Conservation (phyloP, 2,113 vertebrate genomes). For the Pantherophis guttatus region DNA sequence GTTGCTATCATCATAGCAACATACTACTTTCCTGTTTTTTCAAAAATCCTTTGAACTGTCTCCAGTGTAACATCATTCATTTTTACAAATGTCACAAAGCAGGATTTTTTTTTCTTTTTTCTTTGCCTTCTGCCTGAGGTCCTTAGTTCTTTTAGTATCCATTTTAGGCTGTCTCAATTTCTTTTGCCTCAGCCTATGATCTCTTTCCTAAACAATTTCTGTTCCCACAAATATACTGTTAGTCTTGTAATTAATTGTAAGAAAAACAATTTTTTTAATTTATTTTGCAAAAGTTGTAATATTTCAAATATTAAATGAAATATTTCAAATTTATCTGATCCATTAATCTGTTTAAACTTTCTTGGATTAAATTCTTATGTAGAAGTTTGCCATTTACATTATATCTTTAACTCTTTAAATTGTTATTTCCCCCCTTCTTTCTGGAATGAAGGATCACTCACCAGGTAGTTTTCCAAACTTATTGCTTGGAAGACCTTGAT, state of each 20-base stretch:
- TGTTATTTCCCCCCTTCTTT: neutral
- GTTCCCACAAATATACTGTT: neutral
- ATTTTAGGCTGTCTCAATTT: too few species aligned
- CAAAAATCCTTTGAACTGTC: neutral
- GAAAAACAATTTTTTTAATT: too few species aligned
- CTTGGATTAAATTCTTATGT: neutral
- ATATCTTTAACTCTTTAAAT: neutral
- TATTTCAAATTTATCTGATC: neutral
- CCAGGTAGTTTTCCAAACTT: neutral
- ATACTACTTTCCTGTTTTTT: neutral
- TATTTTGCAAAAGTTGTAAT: neutral
- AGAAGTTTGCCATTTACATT: neutral
- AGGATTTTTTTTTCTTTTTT: too few species aligned
- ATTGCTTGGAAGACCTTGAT: neutral
- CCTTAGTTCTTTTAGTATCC: too few species aligned
- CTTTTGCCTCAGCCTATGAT: too few species aligned
- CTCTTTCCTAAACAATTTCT: neutral
- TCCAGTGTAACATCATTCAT: neutral
- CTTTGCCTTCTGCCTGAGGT: too few species aligned
- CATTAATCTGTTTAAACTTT: neutral
- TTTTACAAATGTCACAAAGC: neutral
- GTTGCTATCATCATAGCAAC: neutral
- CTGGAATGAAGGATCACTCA: neutral
- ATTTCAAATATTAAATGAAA: neutral
- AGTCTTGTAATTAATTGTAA: too few species aligned